phyloP scores from a whole-genome alignment of 2,113 vertebrate species.

The Piaya cayana region DNA sequence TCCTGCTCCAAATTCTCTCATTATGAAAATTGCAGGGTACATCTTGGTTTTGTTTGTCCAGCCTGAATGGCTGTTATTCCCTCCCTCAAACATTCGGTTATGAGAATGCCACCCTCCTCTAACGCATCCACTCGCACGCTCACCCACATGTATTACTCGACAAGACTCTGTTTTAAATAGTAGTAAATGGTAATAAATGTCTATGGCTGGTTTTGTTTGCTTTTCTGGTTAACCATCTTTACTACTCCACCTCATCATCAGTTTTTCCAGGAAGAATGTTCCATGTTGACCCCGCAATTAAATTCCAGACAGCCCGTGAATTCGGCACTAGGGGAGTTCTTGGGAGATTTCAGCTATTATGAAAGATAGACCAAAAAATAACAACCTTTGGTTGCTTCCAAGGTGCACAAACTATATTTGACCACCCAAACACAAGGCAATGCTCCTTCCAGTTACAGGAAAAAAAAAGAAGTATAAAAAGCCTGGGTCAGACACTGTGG shows the following conservation, averaged over 20 bases:
- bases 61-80: background rate
- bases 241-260: background rate
- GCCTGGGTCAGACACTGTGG: background rate
- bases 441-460: background rate
- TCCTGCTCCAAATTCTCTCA: background rate
- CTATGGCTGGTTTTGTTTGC: background rate
- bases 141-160: background rate
- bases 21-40: background rate
- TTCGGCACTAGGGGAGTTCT: background rate
- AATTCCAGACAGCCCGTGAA: constrained; percentile 37
- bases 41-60: background rate
- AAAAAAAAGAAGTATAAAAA: background rate
- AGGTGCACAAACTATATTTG: background rate
- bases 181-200: background rate
- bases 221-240: constrained; percentile 41
- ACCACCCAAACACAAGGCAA: constrained; percentile 28
- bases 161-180: constrained; percentile 28
- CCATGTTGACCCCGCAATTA: constrained; percentile 52
- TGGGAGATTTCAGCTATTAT: background rate
- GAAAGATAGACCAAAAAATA: background rate
- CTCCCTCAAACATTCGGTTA: background rate
- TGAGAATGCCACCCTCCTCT: background rate
- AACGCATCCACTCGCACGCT: background rate
- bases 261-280: constrained; percentile 54
- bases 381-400: background rate